These are phyloP conservation scores for Campylorhamphus procurvoides DNA, from an alignment of 2,113 vertebrate genomes.

Conservation along the genomic window DNA sequence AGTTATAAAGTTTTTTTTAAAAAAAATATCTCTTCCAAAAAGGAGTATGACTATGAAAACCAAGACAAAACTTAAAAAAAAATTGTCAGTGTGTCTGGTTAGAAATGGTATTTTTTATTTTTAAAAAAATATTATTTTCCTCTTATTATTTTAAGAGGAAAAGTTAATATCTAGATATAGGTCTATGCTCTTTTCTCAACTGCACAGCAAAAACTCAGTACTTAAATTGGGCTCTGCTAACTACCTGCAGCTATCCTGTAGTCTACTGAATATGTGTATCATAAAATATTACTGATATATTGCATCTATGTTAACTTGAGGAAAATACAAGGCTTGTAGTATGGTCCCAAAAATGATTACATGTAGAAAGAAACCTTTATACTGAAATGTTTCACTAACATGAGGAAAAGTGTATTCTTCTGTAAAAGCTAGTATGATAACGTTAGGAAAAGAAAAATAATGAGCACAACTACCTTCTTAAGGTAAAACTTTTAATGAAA, in stretches of 20 bases:
- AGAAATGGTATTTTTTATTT: neutral
- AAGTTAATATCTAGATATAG: neutral
- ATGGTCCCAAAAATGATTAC: neutral
- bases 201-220: neutral
- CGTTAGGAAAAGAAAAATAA: neutral
- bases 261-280: neutral
- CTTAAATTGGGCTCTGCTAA: neutral
- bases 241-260: neutral
- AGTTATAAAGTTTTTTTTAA: neutral
- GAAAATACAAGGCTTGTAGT: neutral
- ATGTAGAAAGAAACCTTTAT: neutral
- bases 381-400: neutral
- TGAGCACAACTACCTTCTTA: neutral
- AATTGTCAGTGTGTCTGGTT: neutral
- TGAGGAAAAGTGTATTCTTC: neutral
- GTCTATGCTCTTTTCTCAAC: neutral
- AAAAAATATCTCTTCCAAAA: neutral
- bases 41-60: neutral
- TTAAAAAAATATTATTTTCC: too few species aligned
- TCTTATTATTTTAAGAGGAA: neutral
- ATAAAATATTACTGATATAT: neutral
- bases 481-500: neutral
- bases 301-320: neutral
- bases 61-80: neutral
- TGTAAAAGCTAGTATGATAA: neutral